These are phyloP conservation scores for Champsocephalus gunnari DNA, from an alignment of 2,797 vertebrate species.

Conservation along the genomic window DNA sequence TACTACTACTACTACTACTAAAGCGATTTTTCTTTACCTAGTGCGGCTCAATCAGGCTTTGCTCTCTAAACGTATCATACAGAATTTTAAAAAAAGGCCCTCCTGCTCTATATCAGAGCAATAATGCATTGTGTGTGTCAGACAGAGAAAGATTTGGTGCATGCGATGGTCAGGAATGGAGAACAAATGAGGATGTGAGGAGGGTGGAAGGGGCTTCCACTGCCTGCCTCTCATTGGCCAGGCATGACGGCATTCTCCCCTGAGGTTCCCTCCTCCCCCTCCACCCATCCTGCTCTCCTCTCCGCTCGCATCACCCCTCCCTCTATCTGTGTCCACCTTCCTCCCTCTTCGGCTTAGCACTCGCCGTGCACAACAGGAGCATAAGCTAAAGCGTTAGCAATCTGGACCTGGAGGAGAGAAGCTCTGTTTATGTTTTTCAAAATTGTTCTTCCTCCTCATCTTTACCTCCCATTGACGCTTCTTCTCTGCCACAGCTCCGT, in stretches of 20 bases:
- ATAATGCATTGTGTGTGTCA: constrained; percentile 47
- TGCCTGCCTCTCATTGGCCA: constrained; percentile 89
- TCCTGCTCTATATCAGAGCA: constrained; percentile 14
- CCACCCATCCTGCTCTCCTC: constrained; percentile 72
- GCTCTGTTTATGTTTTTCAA: constrained; percentile 51
- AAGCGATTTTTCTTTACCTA: neutral
- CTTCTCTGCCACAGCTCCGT: constrained; percentile 59
- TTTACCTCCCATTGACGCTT: constrained; percentile 35
- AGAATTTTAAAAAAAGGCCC: constrained; percentile 40
- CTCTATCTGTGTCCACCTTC: constrained; percentile 81
- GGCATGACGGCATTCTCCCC: constrained; percentile 92
- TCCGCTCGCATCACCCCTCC: constrained; percentile 71
- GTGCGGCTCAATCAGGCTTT: constrained; percentile 2
- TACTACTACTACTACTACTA: too few species aligned
- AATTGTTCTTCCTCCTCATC: constrained; percentile 19
- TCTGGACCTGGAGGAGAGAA: constrained; percentile 73
- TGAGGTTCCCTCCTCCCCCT: constrained; percentile 79
- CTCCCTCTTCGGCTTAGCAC: constrained; percentile 72
- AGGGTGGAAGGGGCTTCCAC: constrained; percentile 79
- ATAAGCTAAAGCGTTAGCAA: constrained; percentile 71
- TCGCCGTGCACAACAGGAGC: constrained; percentile 84
- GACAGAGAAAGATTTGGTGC: constrained; percentile 46
- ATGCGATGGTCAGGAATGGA: constrained; percentile 43
- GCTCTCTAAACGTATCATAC: constrained; percentile 5
- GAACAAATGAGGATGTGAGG: constrained; percentile 67